Conservation (phyloP, 2,113 vertebrate genomes). For the Vulpes lagopus region DNA sequence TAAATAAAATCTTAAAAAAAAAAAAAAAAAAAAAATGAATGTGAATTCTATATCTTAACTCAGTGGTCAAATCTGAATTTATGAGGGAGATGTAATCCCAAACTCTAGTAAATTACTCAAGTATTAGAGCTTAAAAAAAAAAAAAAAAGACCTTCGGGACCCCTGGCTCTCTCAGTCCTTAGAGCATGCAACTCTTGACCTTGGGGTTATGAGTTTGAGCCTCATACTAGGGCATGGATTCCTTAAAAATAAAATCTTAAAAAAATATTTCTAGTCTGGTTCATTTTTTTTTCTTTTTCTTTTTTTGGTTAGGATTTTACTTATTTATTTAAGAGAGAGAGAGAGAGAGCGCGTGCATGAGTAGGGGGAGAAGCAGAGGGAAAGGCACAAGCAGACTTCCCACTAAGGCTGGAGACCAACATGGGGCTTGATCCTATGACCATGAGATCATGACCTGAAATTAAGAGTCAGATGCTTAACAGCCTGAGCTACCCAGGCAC, state of each 20-base stretch:
- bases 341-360: background rate
- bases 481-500: background rate
- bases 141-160: background rate
- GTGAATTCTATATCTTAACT: conserved; percentile 1
- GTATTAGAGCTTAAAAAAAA: background rate
- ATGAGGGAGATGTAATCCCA: background rate
- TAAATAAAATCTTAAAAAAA: too few species aligned
- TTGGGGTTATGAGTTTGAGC: background rate
- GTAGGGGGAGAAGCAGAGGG: background rate
- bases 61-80: conserved; percentile 15
- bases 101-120: conserved; percentile 45
- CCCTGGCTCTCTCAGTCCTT: background rate
- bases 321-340: background rate
- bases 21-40: background rate
- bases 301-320: background rate
- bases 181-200: background rate
- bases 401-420: background rate
- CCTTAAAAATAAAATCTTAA: background rate
- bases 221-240: background rate
- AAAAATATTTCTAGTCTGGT: background rate
- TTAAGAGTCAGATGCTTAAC: background rate
- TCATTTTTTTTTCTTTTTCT: background rate
- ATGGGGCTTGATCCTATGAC: background rate
- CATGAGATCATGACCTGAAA: background rate
- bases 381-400: background rate